Conservation (phyloP, 1,140 invertebrate genomes). For the Trichonephila clavata region DNA sequence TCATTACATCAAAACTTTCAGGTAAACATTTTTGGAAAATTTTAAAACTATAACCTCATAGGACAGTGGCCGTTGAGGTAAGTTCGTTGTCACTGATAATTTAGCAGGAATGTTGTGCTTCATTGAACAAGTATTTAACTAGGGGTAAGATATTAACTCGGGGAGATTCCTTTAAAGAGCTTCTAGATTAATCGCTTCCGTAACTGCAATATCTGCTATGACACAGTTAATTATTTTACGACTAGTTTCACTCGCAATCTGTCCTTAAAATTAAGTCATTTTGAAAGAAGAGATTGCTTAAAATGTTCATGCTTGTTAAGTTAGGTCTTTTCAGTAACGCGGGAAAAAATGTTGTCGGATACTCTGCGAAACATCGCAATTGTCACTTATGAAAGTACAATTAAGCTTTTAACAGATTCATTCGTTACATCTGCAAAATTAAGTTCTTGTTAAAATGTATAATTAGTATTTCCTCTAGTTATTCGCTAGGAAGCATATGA, state of each 20-base stretch:
- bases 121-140: slow-evolving; percentile 11
- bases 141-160: neutral
- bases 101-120: neutral
- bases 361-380: too few relatives aligned
- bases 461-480: too few relatives aligned
- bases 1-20: neutral
- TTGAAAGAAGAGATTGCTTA: neutral
- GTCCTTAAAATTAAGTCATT: neutral
- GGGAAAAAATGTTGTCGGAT: too few relatives aligned
- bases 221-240: slow-evolving; percentile 31
- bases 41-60: neutral
- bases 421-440: too few relatives aligned
- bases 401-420: too few relatives aligned
- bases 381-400: too few relatives aligned
- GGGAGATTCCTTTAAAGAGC: neutral
- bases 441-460: too few relatives aligned
- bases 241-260: neutral
- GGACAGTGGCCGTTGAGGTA: neutral
- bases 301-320: neutral
- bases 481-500: too few relatives aligned
- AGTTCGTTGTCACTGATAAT: neutral
- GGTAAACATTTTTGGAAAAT: neutral
- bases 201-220: neutral
- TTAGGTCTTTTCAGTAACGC: too few relatives aligned
- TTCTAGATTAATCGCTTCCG: slow-evolving; percentile 5